phyloP scores from a whole-genome alignment of 2,888 invertebrate genomes.

The Odontomyia ornata region DNA sequence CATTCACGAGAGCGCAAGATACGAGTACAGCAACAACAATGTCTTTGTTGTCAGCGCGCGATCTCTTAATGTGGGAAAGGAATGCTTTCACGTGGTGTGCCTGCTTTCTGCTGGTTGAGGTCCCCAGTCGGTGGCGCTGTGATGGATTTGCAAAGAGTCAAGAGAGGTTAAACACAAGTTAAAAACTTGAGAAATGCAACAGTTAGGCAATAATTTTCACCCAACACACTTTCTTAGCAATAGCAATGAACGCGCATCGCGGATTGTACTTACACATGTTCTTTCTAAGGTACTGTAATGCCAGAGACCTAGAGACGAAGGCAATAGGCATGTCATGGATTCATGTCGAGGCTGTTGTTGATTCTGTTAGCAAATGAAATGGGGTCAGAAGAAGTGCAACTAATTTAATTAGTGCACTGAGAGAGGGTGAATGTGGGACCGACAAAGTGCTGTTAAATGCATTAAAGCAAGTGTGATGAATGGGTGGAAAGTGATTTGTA shows the following conservation, averaged over 20 bases:
- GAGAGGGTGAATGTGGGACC: not conserved
- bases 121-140: too few species aligned
- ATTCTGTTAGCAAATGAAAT: not conserved
- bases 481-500: not conserved
- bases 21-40: not conserved
- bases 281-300: too few species aligned
- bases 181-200: not conserved
- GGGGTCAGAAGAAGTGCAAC: slow-evolving; percentile 11
- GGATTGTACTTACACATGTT: not conserved
- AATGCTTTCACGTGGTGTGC: slow-evolving; percentile 15
- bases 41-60: not conserved
- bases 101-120: not conserved
- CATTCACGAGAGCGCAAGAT: too few species aligned
- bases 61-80: slow-evolving; percentile 15
- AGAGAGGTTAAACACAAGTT: slow-evolving; percentile 7
- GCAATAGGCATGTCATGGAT: too few species aligned
- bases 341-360: slow-evolving; percentile 4
- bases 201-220: not conserved
- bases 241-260: not conserved
- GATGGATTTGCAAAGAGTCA: not conserved
- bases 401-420: slow-evolving; percentile 10
- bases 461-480: not conserved
- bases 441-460: not conserved
- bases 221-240: not conserved
- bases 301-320: too few species aligned